These are phyloP conservation scores for Botia kubotai DNA, from an alignment of 2,797 vertebrate species.

Conservation along the genomic window DNA sequence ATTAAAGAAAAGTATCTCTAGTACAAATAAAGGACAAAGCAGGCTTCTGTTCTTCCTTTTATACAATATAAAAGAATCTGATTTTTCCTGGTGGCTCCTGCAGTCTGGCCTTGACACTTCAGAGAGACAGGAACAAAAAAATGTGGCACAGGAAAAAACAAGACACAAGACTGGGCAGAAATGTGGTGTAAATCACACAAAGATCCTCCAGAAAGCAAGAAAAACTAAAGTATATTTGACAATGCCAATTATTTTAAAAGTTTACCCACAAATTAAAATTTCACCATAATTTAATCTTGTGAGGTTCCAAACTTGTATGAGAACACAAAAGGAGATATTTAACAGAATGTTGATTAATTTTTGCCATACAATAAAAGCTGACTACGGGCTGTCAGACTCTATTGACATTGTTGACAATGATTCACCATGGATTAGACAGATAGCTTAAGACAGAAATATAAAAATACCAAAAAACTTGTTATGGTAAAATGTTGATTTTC, in stretches of 20 bases:
- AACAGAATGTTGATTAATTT: too few species aligned
- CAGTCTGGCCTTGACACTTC: slow-evolving; percentile 14
- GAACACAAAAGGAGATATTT: neutral
- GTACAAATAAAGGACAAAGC: slow-evolving; percentile 16
- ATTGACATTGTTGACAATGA: too few species aligned
- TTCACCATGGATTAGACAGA: too few species aligned
- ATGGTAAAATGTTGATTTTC: too few species aligned
- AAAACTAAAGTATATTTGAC: neutral
- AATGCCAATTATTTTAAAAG: neutral
- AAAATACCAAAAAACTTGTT: too few species aligned
- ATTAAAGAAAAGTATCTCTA: slow-evolving; percentile 29
- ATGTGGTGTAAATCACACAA: neutral
- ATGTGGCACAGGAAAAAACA: slow-evolving; percentile 29
- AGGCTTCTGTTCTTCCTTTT: slow-evolving; percentile 8
- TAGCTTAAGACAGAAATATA: too few species aligned
- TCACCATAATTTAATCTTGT: too few species aligned
- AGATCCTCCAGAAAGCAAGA: neutral
- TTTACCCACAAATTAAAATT: too few species aligned
- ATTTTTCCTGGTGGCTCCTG: slow-evolving; percentile 10
- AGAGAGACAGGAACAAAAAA: neutral
- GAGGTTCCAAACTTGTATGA: neutral
- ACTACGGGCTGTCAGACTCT: too few species aligned
- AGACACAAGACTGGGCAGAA: slow-evolving; percentile 10
- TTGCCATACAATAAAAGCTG: too few species aligned
- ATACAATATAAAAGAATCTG: neutral